Evolutionary conservation across 2,888 invertebrate genomes (phyloP).

Genomic region (Griposia aprilina): DNA sequence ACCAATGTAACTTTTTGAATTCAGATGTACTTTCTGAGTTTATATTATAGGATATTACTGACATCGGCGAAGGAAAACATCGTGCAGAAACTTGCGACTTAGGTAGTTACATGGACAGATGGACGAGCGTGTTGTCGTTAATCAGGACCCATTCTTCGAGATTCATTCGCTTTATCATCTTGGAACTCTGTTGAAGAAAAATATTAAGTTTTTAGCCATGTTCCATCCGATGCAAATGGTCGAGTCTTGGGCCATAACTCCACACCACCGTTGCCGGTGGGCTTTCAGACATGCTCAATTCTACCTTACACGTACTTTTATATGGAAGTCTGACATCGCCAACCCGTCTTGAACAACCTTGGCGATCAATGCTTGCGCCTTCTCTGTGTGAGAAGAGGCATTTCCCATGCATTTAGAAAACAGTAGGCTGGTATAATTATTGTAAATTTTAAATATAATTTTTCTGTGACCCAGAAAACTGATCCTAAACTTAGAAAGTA

Average conservation of each 20-base stretch:
- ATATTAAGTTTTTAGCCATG: slow-evolving; percentile 54
- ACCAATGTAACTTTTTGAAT: not conserved
- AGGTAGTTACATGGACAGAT: not conserved
- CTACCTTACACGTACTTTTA: slow-evolving; percentile 58
- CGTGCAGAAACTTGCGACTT: not conserved
- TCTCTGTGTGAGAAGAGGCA: not conserved
- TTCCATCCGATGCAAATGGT: slow-evolving; percentile 68
- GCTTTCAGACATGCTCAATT: slow-evolving; percentile 65
- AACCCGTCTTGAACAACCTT: not conserved
- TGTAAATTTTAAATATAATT: no score
- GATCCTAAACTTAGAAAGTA: not conserved
- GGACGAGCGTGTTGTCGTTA: slow-evolving; percentile 97
- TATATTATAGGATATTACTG: not conserved
- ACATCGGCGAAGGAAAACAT: not conserved
- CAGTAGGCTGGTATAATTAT: not conserved
- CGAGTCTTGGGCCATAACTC: slow-evolving; percentile 63
- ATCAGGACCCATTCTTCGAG: slow-evolving; percentile 99
- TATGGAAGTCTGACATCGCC: not conserved
- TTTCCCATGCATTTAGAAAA: not conserved
- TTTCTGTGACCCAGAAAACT: not conserved
- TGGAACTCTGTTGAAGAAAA: slow-evolving; percentile 93
- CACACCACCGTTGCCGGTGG: slow-evolving; percentile 55
- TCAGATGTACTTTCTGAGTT: not conserved
- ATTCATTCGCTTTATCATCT: slow-evolving; percentile 98
- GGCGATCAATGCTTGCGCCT: not conserved